Base-by-base conservation (phyloP, 2,888 invertebrate species). In the Dugesia japonica region DNA sequence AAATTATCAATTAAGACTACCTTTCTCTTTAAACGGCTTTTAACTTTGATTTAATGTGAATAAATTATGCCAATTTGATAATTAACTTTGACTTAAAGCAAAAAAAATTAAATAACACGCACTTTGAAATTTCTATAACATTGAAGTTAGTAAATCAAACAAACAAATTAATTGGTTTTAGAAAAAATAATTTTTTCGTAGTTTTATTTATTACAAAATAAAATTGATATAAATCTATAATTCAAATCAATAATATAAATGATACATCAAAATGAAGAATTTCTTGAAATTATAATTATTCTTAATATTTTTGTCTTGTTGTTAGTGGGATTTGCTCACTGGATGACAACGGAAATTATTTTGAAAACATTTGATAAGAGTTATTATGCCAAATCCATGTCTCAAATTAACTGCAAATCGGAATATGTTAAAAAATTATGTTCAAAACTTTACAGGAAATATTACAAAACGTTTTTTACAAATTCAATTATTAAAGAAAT, bases 301-400 rank as follows among this genome's bases (percentile, higher is more conserved):
- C 56, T 56, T 23, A 56, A 56, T n/a, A 56, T 56, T 23, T 56
- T 56, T 23, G 56, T 56, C 1, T 56, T 56, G n/a, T 4, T 56
- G n/a, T n/a, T 56, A 13, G 56, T 56, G 4, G 56, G 56, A 56
- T 56, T 56, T 23, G 56, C 56, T 13, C 56, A 56, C 17, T 56
- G 56, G 56, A 56, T 56, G 56, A 56, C 56, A 56, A 56, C 56
- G 56, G 56, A 56, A 56, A 56, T 56, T 23, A 56, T 56, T n/a
- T 23, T 56, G 7, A 56, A 56, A 56, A 7, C 56, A n/a, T n/a
- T 56, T 4, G 23, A 23, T 4, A 56, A n/a, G 9, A 56, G 56
- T n/a, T 23, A 23, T 23, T 56, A 56, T 56, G 56, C 56, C 20
- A n/a, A 56, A 20, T 56, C 56, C 1, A 4, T 56, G 7, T n/a